Percentiles rank a stretch among this genome's conserved stretches.
Conservation (phyloP, 2,113 vertebrate genomes). For the Halcyon senegalensis region DNA sequence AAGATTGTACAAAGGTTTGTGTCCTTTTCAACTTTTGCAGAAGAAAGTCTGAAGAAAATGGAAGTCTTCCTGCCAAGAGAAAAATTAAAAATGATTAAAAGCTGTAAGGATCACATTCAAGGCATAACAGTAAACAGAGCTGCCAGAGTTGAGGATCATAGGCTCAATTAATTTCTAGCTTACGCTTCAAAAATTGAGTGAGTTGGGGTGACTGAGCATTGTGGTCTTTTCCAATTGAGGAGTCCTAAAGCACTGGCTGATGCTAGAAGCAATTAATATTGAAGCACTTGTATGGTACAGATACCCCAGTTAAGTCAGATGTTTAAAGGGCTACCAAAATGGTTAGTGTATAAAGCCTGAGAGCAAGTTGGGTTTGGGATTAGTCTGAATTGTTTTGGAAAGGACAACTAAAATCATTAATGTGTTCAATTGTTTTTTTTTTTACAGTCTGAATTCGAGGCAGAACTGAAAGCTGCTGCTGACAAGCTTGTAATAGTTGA, state of each 20-base stretch:
- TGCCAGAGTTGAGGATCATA: not conserved
- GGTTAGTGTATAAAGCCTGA: not conserved
- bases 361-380: not conserved
- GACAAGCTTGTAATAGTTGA: slow-evolving; percentile 87
- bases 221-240: not conserved
- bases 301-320: not conserved
- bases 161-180: not conserved
- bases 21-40: not conserved
- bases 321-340: not conserved
- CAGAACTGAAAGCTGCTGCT: slow-evolving; percentile 71
- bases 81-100: not conserved
- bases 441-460: slow-evolving; percentile 74
- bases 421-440: not conserved
- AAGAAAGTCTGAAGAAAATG: not conserved
- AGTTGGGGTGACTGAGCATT: not conserved
- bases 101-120: not conserved
- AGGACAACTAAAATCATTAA: not conserved
- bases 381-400: not conserved
- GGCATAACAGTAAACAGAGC: not conserved
- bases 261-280: not conserved
- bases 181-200: not conserved
- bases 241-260: not conserved
- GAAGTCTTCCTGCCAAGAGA: not conserved
- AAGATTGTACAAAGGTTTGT: not conserved
- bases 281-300: not conserved